Evolutionary conservation across 2,888 invertebrate species (phyloP).

Genomic region (Heliconius sara): DNA sequence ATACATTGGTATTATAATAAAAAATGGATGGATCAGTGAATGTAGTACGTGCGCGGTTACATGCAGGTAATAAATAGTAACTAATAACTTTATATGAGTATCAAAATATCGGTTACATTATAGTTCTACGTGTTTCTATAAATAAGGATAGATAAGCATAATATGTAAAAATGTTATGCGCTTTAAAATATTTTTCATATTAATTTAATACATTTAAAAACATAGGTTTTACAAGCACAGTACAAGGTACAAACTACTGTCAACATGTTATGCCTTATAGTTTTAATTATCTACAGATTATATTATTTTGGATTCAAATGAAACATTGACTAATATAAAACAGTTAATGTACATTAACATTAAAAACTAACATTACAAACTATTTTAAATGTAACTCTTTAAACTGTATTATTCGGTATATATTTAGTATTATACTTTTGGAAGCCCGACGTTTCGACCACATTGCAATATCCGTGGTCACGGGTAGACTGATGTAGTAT

Average conservation of each 20-base stretch:
- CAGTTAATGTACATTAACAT: not conserved
- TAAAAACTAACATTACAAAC: not conserved
- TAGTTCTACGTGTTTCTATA: not conserved
- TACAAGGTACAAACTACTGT: slow-evolving; percentile 5
- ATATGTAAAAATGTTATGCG: not conserved
- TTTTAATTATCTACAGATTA: not conserved
- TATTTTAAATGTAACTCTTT: not conserved
- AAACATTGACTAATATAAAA: not conserved
- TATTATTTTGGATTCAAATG: slow-evolving; percentile 9
- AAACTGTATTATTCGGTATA: no score
- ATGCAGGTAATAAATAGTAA: not conserved
- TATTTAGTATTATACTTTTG: no score
- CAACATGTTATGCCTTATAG: slow-evolving; percentile 1
- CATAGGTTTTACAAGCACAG: not conserved
- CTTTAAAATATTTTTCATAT: not conserved
- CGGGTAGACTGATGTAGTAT: no score
- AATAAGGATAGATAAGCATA: not conserved
- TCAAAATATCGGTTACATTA: not conserved
- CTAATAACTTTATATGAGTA: not conserved
- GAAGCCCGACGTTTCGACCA: no score
- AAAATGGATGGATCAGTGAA: not conserved
- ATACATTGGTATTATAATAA: not conserved
- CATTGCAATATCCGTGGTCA: no score
- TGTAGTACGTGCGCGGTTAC: not conserved
- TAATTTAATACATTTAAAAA: not conserved